Evolutionary conservation across 2,113 vertebrate genomes (phyloP), one percentile per base, ranked within the genome.

Genomic region (Rallus limicola): DNA sequence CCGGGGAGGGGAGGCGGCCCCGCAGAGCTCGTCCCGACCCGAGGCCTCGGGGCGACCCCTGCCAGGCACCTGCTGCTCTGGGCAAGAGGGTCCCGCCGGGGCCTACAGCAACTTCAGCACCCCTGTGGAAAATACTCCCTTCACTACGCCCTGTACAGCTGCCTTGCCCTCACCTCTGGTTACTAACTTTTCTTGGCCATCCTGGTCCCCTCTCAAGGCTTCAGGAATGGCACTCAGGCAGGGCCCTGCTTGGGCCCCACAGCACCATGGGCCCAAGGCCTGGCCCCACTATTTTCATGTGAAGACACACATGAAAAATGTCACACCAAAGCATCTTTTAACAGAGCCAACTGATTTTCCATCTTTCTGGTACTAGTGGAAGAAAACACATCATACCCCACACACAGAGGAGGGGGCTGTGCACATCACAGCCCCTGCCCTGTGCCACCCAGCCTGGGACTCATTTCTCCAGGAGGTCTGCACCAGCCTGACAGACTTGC

Each of bases 81-180:
- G 64, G n/a, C 25, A 2, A 4, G 50, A 9, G 31, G 21, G 23
- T 11, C 21, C 25, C 25, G 11, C 1, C 8, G 19, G 18, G 16
- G 4, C 53, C 44, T 2, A 0, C 7, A 46, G 13, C 23, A 0
- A 75, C 34, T 29, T 8, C 82, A 5, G 36, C 9, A 1, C 63
- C 14, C 48, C 0, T 16, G 18, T 7, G 36, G 21, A 5, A 18
- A 19, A 2, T 0, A 2, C 0, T 16, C 15, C 40, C 34, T 6
- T 11, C 24, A 5, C n/a, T 0, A 1, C 10, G 0, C 2, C 42
- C 34, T 2, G 5, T 2, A 4, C 25, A 21, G 4, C 20, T 16
- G 69, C 76, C 55, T 3, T 4, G 10, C 1, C 44, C 52, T 33
- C 50, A 1, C 15, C 42, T 6, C 14, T 42, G 1, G 36, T 9